Conservation (phyloP, 2,797 vertebrate genomes). For the Halcyon badia region DNA sequence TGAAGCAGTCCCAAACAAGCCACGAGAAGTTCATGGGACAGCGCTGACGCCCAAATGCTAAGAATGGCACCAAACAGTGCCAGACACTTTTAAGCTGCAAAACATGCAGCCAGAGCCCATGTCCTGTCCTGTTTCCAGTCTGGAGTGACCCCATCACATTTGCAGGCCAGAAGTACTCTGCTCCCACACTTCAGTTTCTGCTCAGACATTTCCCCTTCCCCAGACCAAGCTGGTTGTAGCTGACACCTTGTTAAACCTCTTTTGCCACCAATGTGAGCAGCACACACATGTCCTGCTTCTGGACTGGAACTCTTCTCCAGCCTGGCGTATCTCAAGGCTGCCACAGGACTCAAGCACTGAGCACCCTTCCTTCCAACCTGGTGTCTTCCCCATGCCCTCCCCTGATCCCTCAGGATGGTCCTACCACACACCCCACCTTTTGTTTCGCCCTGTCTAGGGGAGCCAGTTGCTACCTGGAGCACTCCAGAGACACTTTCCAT, state of each 20-base stretch:
- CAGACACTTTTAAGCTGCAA: background rate
- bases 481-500: background rate
- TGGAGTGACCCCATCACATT: background rate
- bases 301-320: background rate
- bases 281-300: background rate
- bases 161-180: background rate
- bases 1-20: background rate
- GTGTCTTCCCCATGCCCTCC: background rate
- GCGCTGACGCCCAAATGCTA: background rate
- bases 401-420: background rate
- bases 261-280: background rate
- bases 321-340: background rate
- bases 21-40: background rate
- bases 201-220: background rate
- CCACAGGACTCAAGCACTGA: background rate
- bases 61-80: background rate
- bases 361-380: background rate
- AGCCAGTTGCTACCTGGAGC: background rate
- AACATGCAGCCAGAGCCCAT: background rate
- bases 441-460: background rate
- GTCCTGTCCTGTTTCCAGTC: background rate
- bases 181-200: background rate
- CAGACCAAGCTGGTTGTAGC: accelerated
- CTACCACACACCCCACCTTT: background rate
- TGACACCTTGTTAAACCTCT: background rate